Evolutionary conservation across 1,140 invertebrate genomes (phyloP).

Genomic region (Zaprionus davidi): DNA sequence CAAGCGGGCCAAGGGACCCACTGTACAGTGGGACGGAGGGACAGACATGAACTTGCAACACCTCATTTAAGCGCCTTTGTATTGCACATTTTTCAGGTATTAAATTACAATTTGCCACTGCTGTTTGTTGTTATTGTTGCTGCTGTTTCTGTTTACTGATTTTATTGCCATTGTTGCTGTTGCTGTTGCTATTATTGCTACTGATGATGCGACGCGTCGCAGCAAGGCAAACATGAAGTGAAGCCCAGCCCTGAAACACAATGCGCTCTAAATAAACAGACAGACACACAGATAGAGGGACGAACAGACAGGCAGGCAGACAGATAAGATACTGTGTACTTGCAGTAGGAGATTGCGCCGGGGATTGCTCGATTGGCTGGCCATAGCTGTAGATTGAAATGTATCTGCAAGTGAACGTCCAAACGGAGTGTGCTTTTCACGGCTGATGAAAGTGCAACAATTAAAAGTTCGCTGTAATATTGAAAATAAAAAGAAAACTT

Average conservation of each 20-base stretch:
- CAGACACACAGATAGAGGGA: neutral
- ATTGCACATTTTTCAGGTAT: slow-evolving; percentile 73
- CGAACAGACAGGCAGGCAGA: neutral
- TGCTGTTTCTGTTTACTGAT: slow-evolving; percentile 26
- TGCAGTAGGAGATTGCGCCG: slow-evolving; percentile 37
- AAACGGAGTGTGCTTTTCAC: slow-evolving; percentile 5
- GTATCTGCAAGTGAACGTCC: slow-evolving; percentile 52
- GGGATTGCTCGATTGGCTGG: slow-evolving; percentile 8
- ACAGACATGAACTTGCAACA: slow-evolving; percentile 72
- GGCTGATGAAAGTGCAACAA: slow-evolving; percentile 40
- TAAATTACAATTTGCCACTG: slow-evolving; percentile 77
- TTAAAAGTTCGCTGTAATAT: slow-evolving; percentile 26
- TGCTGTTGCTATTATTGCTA: neutral
- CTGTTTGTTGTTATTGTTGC: slow-evolving; percentile 45
- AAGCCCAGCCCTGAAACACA: slow-evolving; percentile 69
- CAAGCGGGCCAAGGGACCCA: neutral
- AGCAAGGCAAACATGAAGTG: slow-evolving; percentile 57
- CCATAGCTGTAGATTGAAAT: slow-evolving; percentile 56
- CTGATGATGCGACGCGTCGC: slow-evolving; percentile 28
- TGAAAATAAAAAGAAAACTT: neutral
- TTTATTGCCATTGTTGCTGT: neutral
- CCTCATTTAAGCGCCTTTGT: slow-evolving; percentile 80
- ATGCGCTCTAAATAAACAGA: slow-evolving; percentile 75
- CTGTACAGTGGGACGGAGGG: too few relatives aligned
- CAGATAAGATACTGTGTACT: slow-evolving; percentile 55